Base-by-base conservation (phyloP, 35 echinoderm and acorn worm genomes). In the Holothuria glaberrima region DNA sequence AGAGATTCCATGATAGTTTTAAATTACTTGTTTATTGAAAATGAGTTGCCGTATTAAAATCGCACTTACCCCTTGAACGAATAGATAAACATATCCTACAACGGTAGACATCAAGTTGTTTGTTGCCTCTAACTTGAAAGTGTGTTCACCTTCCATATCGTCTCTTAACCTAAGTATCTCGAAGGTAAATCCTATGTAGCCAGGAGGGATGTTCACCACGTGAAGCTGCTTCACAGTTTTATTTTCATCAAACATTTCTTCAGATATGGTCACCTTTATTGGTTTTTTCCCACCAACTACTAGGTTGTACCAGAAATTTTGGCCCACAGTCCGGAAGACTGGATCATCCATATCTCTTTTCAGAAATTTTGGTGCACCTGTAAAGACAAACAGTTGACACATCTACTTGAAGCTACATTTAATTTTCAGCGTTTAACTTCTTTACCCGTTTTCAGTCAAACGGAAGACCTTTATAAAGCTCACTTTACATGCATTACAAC, bases 61-160 rank as follows among this genome's bases (percentile, higher is more conserved):
- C n/a, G n/a, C n/a, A 48, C 74, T 48, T 24, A 78, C 74, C 41
- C 74, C 74, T 50, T 48, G 18, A 48, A 78, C 44, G 20, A 54
- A 4, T 12, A 78, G 38, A 7, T 78, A 56, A 9, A 48, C 12
- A 6, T 78, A 14, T 78, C 17, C 46, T 50, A 56, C 50, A 21
- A 5, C 6, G 21, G 74, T 52, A 12, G 50, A 14, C 50, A 30
- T 33, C 27, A 9, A 1, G 6, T 33, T 50, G 74, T 78, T 78
- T 0, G 74, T 78, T 12, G 74, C 74, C 50, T 78, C 74, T 27
- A 78, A 50, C 20, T 48, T 48, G 35, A 78, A 19, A 35, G 17
- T 48, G 20, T 78, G 21, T 69, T 69, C 25, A 4, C 66, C 66
- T 27, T 30, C 66, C 33, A 48, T 0, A 26, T 48, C 74, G 0